Conservation (phyloP, 2,113 vertebrate species). For the Nestor notabilis region DNA sequence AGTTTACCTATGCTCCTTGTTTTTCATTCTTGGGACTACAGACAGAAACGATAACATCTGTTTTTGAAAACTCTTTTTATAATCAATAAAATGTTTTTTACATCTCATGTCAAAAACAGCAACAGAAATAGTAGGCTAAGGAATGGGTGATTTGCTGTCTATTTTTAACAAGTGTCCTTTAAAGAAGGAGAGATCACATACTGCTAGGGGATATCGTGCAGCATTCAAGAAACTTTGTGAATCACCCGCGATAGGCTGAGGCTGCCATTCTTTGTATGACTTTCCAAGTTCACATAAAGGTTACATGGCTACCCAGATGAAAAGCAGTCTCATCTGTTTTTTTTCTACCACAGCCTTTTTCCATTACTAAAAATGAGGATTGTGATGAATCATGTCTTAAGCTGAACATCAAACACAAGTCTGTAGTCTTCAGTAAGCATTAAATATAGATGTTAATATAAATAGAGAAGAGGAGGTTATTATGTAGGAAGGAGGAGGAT, state of each 20-base stretch:
- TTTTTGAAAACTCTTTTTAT: neutral
- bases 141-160: slow-evolving; percentile 19
- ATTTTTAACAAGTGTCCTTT: neutral
- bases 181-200: slow-evolving; percentile 18
- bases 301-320: slow-evolving; percentile 56
- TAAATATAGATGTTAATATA: slow-evolving; percentile 54
- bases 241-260: neutral
- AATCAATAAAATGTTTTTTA: slow-evolving; percentile 25
- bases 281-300: slow-evolving; percentile 60
- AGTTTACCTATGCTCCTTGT: slow-evolving; percentile 30
- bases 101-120: slow-evolving; percentile 26
- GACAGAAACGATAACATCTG: slow-evolving; percentile 57
- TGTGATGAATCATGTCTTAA: slow-evolving; percentile 64
- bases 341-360: slow-evolving; percentile 24
- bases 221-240: slow-evolving; percentile 34
- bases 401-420: slow-evolving; percentile 55
- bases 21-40: slow-evolving; percentile 28
- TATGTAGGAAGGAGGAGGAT: slow-evolving; percentile 48
- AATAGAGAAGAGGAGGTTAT: slow-evolving; percentile 47
- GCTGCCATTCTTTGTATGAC: slow-evolving; percentile 26
- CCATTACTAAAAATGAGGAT: slow-evolving; percentile 46
- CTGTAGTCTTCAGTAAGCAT: slow-evolving; percentile 49
- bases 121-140: neutral
- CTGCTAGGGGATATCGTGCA: neutral
- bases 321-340: neutral